These are phyloP conservation scores for Stomatorhinus walkeri DNA, from an alignment of 2,797 vertebrate species.

Conservation along the genomic window DNA sequence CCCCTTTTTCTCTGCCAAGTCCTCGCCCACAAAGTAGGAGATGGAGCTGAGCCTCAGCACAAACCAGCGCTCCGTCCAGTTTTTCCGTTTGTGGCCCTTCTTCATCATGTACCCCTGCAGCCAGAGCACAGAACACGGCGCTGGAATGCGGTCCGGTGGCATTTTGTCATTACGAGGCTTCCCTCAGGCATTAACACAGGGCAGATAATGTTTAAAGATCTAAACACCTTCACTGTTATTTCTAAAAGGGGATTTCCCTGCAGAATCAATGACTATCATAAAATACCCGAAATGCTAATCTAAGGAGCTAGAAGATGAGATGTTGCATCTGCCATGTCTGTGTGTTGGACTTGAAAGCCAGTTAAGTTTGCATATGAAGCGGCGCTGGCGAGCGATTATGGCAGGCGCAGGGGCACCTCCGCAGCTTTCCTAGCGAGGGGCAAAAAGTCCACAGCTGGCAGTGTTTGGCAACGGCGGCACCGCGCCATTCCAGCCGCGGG, in stretches of 20 bases:
- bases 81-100: constrained; percentile 75
- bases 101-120: constrained; percentile 75
- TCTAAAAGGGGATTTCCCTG: neutral
- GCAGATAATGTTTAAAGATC: neutral
- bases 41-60: constrained; percentile 67
- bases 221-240: neutral
- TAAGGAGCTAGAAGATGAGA: neutral
- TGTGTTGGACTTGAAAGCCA: neutral
- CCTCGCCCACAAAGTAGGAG: constrained; percentile 69
- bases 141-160: neutral
- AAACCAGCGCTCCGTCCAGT: constrained; percentile 82
- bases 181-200: neutral
- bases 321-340: neutral
- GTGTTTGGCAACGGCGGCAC: neutral
- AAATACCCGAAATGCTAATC: neutral
- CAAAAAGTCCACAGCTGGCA: constrained; percentile 7
- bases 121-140: neutral
- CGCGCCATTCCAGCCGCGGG: neutral
- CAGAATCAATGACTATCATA: neutral
- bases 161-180: neutral
- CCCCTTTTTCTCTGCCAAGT: constrained; percentile 73
- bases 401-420: neutral
- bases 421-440: neutral
- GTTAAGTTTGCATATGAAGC: neutral
- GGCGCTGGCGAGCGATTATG: neutral